phyloP scores from a whole-genome alignment of 1,140 invertebrate genomes.

The Penaeus chinensis region DNA sequence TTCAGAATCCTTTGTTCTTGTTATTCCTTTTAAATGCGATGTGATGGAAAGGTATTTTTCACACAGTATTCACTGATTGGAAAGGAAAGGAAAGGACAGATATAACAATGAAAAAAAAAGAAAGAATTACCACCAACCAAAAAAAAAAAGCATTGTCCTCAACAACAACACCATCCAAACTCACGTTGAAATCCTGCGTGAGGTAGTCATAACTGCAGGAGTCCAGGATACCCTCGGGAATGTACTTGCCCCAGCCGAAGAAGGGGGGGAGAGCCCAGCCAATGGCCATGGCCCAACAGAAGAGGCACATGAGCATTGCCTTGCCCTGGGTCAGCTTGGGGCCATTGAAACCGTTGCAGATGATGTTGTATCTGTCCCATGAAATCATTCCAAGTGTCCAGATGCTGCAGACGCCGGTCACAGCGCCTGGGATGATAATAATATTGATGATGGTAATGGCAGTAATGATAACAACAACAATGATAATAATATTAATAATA shows the following conservation, averaged over 20 bases:
- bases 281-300: constrained; percentile 65
- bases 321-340: constrained; percentile 64
- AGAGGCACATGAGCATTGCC: constrained; percentile 63
- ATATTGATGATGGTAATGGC: no score
- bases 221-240: constrained; percentile 65
- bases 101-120: no score
- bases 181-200: constrained; percentile 47
- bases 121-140: no score
- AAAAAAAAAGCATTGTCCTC: no score
- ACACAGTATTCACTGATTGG: no score
- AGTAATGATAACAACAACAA: background rate
- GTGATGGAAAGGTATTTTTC: no score
- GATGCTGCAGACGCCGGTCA: constrained; percentile 66
- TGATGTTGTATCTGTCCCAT: constrained; percentile 67
- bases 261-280: constrained; percentile 65
- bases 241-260: constrained; percentile 66
- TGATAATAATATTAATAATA: background rate
- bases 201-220: constrained; percentile 66
- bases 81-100: no score
- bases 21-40: no score
- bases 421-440: constrained; percentile 56
- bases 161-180: background rate
- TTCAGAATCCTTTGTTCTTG: no score
- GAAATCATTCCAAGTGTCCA: constrained; percentile 66
- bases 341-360: constrained; percentile 65